Base-by-base conservation (phyloP, 2,888 invertebrate genomes). In the Neoscelio sp. region DNA sequence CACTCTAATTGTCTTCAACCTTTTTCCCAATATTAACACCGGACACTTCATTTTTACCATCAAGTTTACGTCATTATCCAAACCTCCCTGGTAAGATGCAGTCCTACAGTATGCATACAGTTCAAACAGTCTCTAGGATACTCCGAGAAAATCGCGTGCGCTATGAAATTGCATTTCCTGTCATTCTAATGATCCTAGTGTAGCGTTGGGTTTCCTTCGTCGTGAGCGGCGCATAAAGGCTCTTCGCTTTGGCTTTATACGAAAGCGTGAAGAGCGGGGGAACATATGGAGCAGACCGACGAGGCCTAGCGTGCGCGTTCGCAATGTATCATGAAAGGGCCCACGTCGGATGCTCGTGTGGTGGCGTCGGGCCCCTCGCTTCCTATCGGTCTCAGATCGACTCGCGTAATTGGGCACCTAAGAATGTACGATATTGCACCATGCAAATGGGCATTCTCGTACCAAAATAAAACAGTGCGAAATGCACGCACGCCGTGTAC, bases 401-500 rank as follows among this genome's bases (percentile, higher is more conserved):
- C 87, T 88, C 89, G 86, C 89, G 89, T 90, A 90, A 90, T 90
- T 90, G 89, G 89, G 89, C 89, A 86, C 87, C 87, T 86, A 89
- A 89, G 88, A 88, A 89, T 88, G 87, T 86, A 89, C 88, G 87
- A 89, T 89, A 89, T 89, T 89, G 89, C 89, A 88, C 89, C 89
- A 89, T 89, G 89, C 89, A 89, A 89, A 89, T 89, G 87, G 83
- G 85, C 86, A 84, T 86, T 82, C 83, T 82, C 80, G 73, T 56
- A 71, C 80, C 68, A 79, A 84, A 85, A 84, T 84, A 86, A 86
- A 85, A 81, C 80, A 80, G 40, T 73, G 64, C 67, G 77, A 82
- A 62, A 62, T 48, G 60, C 81, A 77, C 80, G 73, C 82, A 77
- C 80, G 73, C 74, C 58, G 67, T 60, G 44, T 46, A 70, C 52